Evolutionary conservation across 2,888 invertebrate genomes (phyloP).

Genomic region (Harpalus rubripes): DNA sequence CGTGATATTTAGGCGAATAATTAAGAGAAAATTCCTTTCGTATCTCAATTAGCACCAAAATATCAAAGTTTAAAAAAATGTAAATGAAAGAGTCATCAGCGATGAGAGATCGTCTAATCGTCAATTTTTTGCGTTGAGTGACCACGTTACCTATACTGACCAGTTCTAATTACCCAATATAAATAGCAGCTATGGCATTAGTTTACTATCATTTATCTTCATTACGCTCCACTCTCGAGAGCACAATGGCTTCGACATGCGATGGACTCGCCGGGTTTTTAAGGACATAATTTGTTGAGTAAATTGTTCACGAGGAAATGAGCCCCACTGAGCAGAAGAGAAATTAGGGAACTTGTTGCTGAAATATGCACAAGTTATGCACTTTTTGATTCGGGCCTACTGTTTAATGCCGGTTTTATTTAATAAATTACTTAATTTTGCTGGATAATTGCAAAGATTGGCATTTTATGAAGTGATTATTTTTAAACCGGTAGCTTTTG

Average conservation of each 20-base stretch:
- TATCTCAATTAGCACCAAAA: slow-evolving; percentile 34
- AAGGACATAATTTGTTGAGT: neutral
- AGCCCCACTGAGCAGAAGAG: neutral
- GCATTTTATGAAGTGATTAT: neutral
- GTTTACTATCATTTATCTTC: slow-evolving; percentile 65
- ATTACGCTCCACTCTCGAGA: slow-evolving; percentile 57
- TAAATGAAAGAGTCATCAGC: slow-evolving; percentile 60
- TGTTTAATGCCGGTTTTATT: neutral
- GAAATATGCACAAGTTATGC: neutral
- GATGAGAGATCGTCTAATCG: neutral
- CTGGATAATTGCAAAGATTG: neutral
- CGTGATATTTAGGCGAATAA: neutral
- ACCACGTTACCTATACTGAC: slow-evolving; percentile 60
- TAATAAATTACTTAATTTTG: slow-evolving; percentile 8
- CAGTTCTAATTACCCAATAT: slow-evolving; percentile 62
- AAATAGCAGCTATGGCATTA: slow-evolving; percentile 64
- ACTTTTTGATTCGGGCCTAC: neutral
- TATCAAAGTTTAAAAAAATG: slow-evolving; percentile 29
- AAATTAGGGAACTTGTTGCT: slow-evolving; percentile 17
- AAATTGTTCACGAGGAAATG: neutral
- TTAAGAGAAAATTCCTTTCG: slow-evolving; percentile 25
- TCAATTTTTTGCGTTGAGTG: slow-evolving; percentile 51
- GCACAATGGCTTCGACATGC: slow-evolving; percentile 24
- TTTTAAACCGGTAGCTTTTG: neutral
- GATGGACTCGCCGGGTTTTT: neutral